Base-by-base conservation (phyloP, 2,888 invertebrate species). In the Hirudinaria manillensis region DNA sequence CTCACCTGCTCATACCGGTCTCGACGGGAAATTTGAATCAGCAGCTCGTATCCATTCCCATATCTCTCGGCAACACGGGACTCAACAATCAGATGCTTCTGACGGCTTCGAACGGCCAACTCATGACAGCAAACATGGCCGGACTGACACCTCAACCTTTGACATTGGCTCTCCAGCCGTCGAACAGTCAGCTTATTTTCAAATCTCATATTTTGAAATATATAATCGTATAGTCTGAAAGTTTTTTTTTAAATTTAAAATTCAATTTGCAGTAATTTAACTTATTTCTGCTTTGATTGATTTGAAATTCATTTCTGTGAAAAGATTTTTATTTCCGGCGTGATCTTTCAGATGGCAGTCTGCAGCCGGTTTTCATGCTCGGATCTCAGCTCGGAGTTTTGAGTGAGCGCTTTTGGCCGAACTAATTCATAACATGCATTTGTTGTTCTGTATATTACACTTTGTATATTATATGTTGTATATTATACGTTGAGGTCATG, bases 1-100 rank as follows among this genome's bases (percentile, higher is more conserved):
- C 84, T 77, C 95, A 95, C 84, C 89, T 96, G 76, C 90, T 95
- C 82, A 95, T 96, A 87, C 95, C 95, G 72, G 95, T 95, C 75
- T 93, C 94, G 78, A 93, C 94, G 89, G 94, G 94, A 81, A 91
- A 95, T 84, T 93, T 94, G 75, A 92, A 94, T 73, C 96, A 96
- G 87, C 95, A 95, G 82, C 94, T 96, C 84, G 88, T 96, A 81
- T 94, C 95, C 80, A 95, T 96, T 84, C 95, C 95, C 2, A 93
- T 95, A 34, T 86, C 86, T 65, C 83, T 87, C 80, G 86, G 86
- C 32, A 73, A 56, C 68, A 81, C 83, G 7, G 83, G 83, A 32
- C 83, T 83, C 67, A 83, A 83, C 78, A 82, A 82, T 75, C 86
- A 85, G 80, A 83, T 85, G 38, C 82, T 93, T 84, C 86, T 93